Percentiles rank a stretch among this genome's conserved stretches.
These are phyloP conservation scores for Drosophila grimshawi DNA, from an alignment of 1,140 invertebrate species.

Conservation along the genomic window DNA sequence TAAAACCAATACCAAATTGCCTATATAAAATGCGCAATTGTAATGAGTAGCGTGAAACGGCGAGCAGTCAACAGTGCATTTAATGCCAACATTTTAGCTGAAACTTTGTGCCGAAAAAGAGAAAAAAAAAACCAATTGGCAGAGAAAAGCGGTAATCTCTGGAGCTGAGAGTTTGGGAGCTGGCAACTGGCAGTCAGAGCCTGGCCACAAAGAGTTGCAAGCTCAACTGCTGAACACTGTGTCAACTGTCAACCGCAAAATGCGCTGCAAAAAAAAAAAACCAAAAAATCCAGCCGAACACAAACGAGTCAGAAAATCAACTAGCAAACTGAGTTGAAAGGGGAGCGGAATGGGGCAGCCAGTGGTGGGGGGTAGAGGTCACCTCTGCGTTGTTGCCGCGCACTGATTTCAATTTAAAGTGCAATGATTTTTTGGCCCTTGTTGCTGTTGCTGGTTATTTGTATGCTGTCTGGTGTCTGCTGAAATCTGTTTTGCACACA, in stretches of 20 bases:
- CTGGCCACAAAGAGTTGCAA: too few species aligned
- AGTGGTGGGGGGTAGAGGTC: slow-evolving; percentile 12
- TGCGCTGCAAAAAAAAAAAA: slow-evolving; percentile 61
- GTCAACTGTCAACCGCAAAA: slow-evolving; percentile 79
- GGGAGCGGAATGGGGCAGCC: background rate
- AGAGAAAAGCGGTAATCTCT: slow-evolving; percentile 25
- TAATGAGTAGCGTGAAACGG: slow-evolving; percentile 51
- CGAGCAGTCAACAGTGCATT: slow-evolving; percentile 48
- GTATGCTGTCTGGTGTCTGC: slow-evolving; percentile 51
- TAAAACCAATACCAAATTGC: slow-evolving; percentile 65
- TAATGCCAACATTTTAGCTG: slow-evolving; percentile 78
- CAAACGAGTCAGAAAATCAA: slow-evolving; percentile 52
- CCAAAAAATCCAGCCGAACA: background rate
- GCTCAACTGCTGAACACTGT: slow-evolving; percentile 52
- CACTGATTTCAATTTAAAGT: slow-evolving; percentile 80
- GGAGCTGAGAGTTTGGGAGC: background rate
- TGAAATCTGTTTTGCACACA: slow-evolving; percentile 71
- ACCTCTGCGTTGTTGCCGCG: slow-evolving; percentile 50
- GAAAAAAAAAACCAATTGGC: slow-evolving; percentile 64
- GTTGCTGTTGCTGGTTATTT: slow-evolving; percentile 53
- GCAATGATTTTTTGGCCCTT: slow-evolving; percentile 62
- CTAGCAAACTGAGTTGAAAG: slow-evolving; percentile 4
- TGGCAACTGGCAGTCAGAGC: background rate
- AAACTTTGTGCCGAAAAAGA: slow-evolving; percentile 44
- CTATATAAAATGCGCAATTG: slow-evolving; percentile 66